Base-by-base conservation (phyloP, 2,797 vertebrate species). In the Chaunax sp. region DNA sequence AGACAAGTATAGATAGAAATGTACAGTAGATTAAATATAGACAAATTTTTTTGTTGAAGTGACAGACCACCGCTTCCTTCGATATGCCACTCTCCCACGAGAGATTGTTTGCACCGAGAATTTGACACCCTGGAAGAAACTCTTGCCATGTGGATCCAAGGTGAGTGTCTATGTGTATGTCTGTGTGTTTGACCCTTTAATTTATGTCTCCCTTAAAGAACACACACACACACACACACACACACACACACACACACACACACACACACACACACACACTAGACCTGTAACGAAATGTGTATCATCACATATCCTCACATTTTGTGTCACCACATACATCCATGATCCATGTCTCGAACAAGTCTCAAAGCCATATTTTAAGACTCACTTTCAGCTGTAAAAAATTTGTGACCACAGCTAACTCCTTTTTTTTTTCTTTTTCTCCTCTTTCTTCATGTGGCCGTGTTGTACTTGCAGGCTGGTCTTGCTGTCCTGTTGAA, bases 51-150 rank as follows among this genome's bases (percentile, higher is more conserved):
- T 20, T 65, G 7, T 35, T 72, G 2, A 84, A 99, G 98, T 87
- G 63, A 98, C 97, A 0, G 95, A 98, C 61, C 96, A 97, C 76
- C 85, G 78, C 11, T 96, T 98, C 68, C 93, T 99, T 37, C 95
- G 98, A 45, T 99, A 98, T 0, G 96, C 98, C 0, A 95, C 95
- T 55, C 91, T 99, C 67, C 98, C 98, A 0, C 91, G 97, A 54
- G 98, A 99, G 87, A 96, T 99, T 0, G 98, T 98, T 54, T 99
- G 98, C 91, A 99, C 98, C 0, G 98, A 99, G 90, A 99, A 99
- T 90, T 93, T 99, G 87, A 99, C 98, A 0, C 98, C 98, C 0
- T 99, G 98, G 98, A 99, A 99, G 89, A 99, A 99, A 71, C 95
- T 99, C 64, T 87, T 99, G 57, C 97, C 98, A 0, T 99, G 98